A percentile compares a stretch with the other conserved stretches of the same genome.
Conservation (phyloP, 2,797 vertebrate species). For the Syndactyla subalaris region DNA sequence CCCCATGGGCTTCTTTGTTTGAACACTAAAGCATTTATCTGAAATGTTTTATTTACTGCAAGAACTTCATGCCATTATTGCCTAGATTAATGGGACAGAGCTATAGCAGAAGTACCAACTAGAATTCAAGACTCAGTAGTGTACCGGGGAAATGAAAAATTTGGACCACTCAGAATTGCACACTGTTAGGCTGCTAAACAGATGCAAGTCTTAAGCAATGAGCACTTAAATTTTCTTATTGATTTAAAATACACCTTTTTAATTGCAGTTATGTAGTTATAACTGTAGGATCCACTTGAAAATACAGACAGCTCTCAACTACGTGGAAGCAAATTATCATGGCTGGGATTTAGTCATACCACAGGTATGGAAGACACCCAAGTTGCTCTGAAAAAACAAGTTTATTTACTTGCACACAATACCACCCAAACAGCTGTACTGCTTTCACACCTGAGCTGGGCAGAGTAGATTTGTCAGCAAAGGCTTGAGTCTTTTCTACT, state of each 20-base stretch:
- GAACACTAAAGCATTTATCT: not conserved
- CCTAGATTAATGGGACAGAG: not conserved
- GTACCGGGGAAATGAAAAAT: not conserved
- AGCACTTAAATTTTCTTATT: not conserved
- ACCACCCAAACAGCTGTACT: not conserved
- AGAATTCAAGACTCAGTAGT: not conserved
- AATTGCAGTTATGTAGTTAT: not conserved
- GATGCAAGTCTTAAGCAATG: not conserved
- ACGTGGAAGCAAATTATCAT: rapidly evolving
- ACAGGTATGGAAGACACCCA: not conserved
- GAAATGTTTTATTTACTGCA: slow-evolving; percentile 41
- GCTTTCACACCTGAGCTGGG: not conserved
- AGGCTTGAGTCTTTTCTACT: not conserved
- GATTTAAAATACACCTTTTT: not conserved
- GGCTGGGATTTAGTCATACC: not conserved
- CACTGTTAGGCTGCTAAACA: not conserved
- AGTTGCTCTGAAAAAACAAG: not conserved
- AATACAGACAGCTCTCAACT: not conserved
- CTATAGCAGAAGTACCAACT: not conserved
- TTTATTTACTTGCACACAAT: not conserved
- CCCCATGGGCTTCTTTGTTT: not conserved
- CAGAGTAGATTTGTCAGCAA: not conserved
- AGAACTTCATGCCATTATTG: not conserved
- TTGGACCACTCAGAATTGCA: not conserved
- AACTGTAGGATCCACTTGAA: not conserved